Evolutionary conservation across 2,113 vertebrate species (phyloP).

Genomic region (Callipepla squamata): DNA sequence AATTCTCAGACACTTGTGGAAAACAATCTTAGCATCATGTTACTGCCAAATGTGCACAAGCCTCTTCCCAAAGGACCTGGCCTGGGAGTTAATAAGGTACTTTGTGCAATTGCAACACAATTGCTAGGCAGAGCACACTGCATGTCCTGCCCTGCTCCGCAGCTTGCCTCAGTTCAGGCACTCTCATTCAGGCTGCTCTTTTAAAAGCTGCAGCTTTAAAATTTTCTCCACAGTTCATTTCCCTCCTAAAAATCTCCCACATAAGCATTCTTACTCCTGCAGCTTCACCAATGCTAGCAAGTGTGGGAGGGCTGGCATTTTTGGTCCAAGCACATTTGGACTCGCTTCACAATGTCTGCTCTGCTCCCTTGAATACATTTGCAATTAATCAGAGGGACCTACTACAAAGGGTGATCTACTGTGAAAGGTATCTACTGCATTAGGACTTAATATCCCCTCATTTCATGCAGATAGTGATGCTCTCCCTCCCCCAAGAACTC

Average conservation of each 20-base stretch:
- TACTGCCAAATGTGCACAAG: constrained; percentile 23
- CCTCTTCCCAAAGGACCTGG: constrained; percentile 15
- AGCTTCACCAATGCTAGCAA: not conserved
- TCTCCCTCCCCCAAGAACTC: not conserved
- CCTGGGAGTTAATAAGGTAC: not conserved
- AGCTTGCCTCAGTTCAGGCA: not conserved
- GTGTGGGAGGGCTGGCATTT: constrained; percentile 31
- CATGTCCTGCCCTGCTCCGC: not conserved
- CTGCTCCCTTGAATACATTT: constrained; percentile 37
- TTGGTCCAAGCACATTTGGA: not conserved
- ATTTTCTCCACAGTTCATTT: not conserved
- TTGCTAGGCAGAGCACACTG: constrained; percentile 15
- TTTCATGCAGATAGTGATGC: not conserved
- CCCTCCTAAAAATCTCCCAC: constrained; percentile 21
- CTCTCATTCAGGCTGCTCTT: not conserved
- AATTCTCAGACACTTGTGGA: not conserved
- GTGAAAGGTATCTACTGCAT: not conserved
- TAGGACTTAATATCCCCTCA: not conserved
- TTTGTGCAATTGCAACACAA: constrained; percentile 45
- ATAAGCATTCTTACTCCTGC: constrained; percentile 18
- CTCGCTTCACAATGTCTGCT: not conserved
- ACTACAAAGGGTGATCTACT: not conserved
- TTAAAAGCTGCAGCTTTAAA: not conserved
- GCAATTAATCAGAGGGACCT: constrained; percentile 24
- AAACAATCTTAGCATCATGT: not conserved